Percentiles rank a stretch among this genome's conserved stretches.
phyloP scores from a whole-genome alignment of 2,113 vertebrate genomes.

The Colistium nudipinnis region DNA sequence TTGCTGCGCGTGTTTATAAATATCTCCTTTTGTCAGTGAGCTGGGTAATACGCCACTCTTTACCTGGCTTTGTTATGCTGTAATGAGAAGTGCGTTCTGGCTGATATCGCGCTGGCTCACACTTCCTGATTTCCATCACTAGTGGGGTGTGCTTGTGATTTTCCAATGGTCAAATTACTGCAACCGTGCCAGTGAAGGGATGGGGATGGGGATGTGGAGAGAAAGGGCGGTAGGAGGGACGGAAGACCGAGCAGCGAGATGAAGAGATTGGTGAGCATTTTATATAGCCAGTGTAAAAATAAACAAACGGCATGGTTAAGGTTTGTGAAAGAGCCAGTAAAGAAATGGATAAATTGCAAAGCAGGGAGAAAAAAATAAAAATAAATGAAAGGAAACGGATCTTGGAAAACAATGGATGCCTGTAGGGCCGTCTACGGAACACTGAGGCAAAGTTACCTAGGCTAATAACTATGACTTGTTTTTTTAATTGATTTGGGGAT shows the following conservation, averaged over 20 bases:
- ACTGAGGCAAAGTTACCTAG: conserved; percentile 7
- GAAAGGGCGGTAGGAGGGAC: background rate
- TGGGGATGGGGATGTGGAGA: background rate
- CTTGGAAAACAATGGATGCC: background rate
- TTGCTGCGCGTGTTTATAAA: conserved; percentile 9
- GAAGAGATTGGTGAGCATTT: background rate
- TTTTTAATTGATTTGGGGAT: too few relatives aligned
- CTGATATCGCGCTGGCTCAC: conserved; percentile 30
- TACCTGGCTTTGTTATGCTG: conserved; percentile 40
- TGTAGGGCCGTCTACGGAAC: background rate
- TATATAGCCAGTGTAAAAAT: background rate
- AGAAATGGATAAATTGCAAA: background rate
- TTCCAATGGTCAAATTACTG: conserved; percentile 40
- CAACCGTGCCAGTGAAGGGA: background rate
- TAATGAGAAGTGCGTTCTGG: conserved; percentile 38
- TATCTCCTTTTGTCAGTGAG: conserved; percentile 4
- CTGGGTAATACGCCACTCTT: conserved; percentile 1
- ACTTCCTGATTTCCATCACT: background rate
- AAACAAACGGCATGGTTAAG: background rate
- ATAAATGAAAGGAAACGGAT: background rate
- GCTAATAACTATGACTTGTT: background rate
- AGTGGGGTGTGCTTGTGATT: conserved; percentile 8
- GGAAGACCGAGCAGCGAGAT: background rate
- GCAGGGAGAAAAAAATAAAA: background rate
- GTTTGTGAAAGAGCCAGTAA: background rate